Conservation (phyloP, 2,113 vertebrate species). For the Promerops cafer region DNA sequence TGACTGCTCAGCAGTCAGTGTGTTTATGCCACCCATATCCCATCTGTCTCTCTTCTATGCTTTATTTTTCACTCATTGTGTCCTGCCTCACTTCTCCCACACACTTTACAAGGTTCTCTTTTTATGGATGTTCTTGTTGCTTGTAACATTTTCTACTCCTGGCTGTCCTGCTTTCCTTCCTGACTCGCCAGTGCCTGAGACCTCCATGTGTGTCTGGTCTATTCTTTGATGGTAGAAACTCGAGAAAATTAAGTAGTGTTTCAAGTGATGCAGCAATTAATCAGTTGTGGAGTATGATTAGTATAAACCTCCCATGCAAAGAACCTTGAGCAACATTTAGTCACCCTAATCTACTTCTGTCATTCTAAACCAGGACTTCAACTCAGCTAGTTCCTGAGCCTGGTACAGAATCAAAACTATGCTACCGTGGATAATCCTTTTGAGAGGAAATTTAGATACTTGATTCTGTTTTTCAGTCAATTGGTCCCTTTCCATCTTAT, state of each 20-base stretch:
- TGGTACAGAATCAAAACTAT: not conserved
- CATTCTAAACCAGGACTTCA: not conserved
- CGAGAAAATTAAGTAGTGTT: not conserved
- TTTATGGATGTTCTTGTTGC: not conserved
- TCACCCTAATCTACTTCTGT: not conserved
- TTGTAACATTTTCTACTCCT: not conserved
- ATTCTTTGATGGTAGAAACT: not conserved
- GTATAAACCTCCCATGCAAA: not conserved
- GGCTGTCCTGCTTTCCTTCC: not conserved
- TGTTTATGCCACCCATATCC: not conserved
- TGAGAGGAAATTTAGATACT: not conserved
- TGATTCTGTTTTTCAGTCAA: not conserved
- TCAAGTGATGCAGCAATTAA: not conserved
- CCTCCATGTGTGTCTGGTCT: not conserved
- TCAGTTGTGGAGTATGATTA: not conserved
- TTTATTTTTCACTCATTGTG: not conserved
- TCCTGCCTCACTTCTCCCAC: not conserved
- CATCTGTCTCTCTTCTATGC: not conserved
- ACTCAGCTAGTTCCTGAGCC: not conserved
- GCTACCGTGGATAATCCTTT: not conserved
- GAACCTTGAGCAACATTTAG: not conserved
- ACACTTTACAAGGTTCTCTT: not conserved
- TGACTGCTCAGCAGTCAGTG: not conserved
- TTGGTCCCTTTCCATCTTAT: not conserved
- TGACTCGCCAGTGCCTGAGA: not conserved